phyloP scores from a whole-genome alignment of 37 sponge, comb jelly and placozoan genomes.

The Crambe crambe region DNA sequence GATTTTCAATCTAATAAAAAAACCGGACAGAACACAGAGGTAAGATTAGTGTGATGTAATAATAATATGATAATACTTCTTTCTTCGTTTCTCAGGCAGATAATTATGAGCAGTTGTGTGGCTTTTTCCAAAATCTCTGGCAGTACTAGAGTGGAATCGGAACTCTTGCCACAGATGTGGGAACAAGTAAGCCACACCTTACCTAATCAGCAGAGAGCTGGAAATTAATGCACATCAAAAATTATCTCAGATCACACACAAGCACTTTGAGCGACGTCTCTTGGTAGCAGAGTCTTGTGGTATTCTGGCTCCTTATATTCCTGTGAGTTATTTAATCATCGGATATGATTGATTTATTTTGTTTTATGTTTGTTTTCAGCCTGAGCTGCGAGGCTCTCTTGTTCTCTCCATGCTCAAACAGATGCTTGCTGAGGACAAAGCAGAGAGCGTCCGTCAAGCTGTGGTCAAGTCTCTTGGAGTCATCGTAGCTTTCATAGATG shows the following conservation, averaged over 20 bases:
- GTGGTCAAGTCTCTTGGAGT: slow-evolving; percentile 63
- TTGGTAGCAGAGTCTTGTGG: slow-evolving; percentile 91
- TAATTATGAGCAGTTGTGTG: slow-evolving; percentile 86
- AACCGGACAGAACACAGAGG: slow-evolving; percentile 79
- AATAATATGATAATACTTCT: background rate
- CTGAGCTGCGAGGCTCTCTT: slow-evolving; percentile 78
- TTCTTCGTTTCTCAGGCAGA: slow-evolving; percentile 45
- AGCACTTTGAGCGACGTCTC: slow-evolving; percentile 75
- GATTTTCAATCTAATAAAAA: slow-evolving; percentile 88
- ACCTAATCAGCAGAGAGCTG: no score
- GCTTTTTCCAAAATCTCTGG: slow-evolving; percentile 80
- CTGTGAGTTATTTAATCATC: slow-evolving; percentile 40
- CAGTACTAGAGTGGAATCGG: slow-evolving; percentile 51
- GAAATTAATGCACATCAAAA: background rate
- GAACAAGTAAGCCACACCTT: slow-evolving; percentile 64
- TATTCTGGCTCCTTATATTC: slow-evolving; percentile 74
- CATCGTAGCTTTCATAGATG: slow-evolving; percentile 82
- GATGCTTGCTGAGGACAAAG: slow-evolving; percentile 77
- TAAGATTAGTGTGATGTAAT: slow-evolving; percentile 4
- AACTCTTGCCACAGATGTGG: slow-evolving; percentile 95
- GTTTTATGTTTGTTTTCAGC: slow-evolving; percentile 54
- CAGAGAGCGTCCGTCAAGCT: slow-evolving; percentile 77
- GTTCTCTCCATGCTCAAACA: slow-evolving; percentile 86
- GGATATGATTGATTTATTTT: no score
- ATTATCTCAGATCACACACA: slow-evolving; percentile 59